A percentile compares a stretch with the other conserved stretches of the same genome.
Evolutionary conservation across 2,797 vertebrate species (phyloP).

Genomic region (Thalassophryne amazonica): DNA sequence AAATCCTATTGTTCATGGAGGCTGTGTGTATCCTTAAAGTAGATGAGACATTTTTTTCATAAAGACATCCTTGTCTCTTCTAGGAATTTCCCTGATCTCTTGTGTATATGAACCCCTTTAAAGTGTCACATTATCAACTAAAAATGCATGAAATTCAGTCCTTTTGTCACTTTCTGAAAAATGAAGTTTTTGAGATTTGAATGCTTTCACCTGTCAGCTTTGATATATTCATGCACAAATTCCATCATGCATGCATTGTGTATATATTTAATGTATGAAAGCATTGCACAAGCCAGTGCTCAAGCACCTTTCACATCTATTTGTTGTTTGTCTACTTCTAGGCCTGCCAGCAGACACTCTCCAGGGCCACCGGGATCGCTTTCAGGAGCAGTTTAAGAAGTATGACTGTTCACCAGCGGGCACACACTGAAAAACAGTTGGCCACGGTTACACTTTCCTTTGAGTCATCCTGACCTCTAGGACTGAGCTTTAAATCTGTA

Average conservation of each 20-base stretch:
- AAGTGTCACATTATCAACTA: background rate
- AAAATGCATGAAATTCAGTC: background rate
- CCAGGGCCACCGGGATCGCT: constrained; percentile 96
- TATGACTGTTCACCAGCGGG: constrained; percentile 61
- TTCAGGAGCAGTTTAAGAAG: constrained; percentile 98
- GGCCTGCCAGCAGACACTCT: constrained; percentile 96
- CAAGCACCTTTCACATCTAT: constrained; percentile 4
- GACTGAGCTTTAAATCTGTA: background rate
- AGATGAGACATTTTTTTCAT: background rate
- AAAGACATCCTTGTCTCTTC: background rate
- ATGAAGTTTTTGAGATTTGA: background rate
- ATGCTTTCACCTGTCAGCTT: background rate
- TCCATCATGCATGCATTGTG: background rate
- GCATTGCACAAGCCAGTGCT: background rate
- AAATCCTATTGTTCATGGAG: background rate
- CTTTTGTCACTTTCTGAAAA: background rate
- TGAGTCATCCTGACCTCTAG: background rate
- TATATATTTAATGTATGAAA: background rate
- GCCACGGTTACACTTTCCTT: constrained; percentile 6
- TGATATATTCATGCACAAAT: background rate
- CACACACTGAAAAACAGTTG: background rate
- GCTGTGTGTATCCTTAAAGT: background rate
- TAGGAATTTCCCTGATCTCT: background rate
- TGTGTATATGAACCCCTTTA: background rate
- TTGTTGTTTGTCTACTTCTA: constrained; percentile 57